phyloP scores from a whole-genome alignment of 1,140 invertebrate genomes.

The Eueides isabella region DNA sequence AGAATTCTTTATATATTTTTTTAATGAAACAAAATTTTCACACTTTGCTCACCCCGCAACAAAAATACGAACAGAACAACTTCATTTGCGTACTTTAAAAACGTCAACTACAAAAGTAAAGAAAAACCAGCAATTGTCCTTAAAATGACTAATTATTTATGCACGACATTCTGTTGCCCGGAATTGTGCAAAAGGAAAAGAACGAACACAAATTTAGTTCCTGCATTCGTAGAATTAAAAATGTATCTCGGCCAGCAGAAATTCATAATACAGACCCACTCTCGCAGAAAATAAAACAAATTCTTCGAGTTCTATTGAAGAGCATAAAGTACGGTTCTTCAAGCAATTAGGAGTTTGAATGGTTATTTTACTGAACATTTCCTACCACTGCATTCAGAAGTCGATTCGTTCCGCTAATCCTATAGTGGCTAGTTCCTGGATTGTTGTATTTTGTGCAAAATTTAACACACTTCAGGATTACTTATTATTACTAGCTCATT shows the following conservation, averaged over 20 bases:
- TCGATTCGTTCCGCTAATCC: constrained; percentile 37
- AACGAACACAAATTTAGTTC: constrained; percentile 15
- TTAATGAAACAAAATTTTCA: constrained; percentile 10
- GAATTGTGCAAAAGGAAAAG: constrained; percentile 25
- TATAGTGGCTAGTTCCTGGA: constrained; percentile 28
- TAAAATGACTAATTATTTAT: constrained; percentile 26
- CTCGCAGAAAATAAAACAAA: constrained; percentile 28
- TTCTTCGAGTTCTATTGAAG: constrained; percentile 21
- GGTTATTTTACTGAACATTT: constrained; percentile 31
- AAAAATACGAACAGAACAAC: neutral
- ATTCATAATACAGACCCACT: constrained; percentile 24
- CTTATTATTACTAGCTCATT: neutral
- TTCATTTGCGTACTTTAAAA: constrained; percentile 4
- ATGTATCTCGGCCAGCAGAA: constrained; percentile 18
- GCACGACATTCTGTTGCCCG: constrained; percentile 17
- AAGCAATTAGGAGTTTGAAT: constrained; percentile 40
- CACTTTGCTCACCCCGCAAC: neutral
- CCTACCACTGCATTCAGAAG: constrained; percentile 35
- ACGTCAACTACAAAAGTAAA: constrained; percentile 14
- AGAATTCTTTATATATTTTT: neutral
- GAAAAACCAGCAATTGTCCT: constrained; percentile 11
- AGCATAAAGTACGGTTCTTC: constrained; percentile 35
- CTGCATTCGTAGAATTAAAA: constrained; percentile 30
- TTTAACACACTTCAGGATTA: constrained; percentile 28
- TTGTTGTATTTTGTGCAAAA: constrained; percentile 30